A percentile compares a stretch with the other conserved stretches of the same genome.
These are phyloP conservation scores for Motacilla alba DNA, from an alignment of 2,113 vertebrate genomes.

Conservation along the genomic window DNA sequence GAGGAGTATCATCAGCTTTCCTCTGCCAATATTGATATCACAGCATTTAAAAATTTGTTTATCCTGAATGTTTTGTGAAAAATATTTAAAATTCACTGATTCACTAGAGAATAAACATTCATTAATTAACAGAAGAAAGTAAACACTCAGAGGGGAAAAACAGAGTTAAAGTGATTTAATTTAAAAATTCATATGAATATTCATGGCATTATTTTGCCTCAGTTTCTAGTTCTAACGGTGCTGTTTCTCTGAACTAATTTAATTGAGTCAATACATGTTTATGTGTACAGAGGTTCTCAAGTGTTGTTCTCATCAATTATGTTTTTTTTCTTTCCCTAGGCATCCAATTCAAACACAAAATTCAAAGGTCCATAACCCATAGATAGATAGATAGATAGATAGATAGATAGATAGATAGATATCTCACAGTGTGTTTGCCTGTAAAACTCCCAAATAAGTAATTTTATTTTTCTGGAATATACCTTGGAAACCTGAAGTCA, in stretches of 20 bases:
- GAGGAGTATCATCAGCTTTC: not conserved
- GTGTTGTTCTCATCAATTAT: not conserved
- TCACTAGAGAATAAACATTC: not conserved
- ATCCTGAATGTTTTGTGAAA: not conserved
- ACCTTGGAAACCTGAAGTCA: not conserved
- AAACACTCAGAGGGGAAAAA: not conserved
- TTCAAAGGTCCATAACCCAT: not conserved
- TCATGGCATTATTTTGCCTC: not conserved
- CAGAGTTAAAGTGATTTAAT: not conserved
- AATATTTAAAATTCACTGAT: not conserved
- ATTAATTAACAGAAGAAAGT: not conserved
- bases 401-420: too few relatives aligned
- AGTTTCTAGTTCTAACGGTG: not conserved
- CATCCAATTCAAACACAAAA: not conserved
- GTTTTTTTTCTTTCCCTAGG: not conserved
- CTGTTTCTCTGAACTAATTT: constrained; percentile 23
- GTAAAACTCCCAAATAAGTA: not conserved
- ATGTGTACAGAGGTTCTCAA: not conserved
- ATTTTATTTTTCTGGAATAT: not conserved
- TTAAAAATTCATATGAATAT: constrained; percentile 31
- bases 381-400: not conserved
- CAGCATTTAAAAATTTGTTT: not conserved
- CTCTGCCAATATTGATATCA: not conserved
- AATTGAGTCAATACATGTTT: not conserved
- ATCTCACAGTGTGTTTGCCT: not conserved